phyloP scores from a whole-genome alignment of 2,888 invertebrate genomes.

The Elaeidobius kamerunicus region DNA sequence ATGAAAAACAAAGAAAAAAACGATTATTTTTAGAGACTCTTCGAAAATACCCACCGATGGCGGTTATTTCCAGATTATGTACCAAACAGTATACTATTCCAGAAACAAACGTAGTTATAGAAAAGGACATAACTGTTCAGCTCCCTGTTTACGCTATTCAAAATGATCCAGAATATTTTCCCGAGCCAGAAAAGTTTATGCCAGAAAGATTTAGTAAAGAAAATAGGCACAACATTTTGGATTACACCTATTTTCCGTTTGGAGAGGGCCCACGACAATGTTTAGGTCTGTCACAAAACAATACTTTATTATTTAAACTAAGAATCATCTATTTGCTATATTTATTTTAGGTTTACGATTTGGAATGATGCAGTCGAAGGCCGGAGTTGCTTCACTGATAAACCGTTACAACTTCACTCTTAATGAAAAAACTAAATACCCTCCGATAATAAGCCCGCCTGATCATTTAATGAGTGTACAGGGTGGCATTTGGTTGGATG shows the following conservation, averaged over 20 bases:
- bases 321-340: neutral
- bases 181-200: conserved; percentile 47
- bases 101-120: conserved; percentile 12
- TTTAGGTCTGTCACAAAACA: conserved; percentile 10
- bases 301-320: neutral
- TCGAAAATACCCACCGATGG: conserved; percentile 20
- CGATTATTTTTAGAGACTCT: conserved; percentile 18
- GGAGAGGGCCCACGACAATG: conserved; percentile 26
- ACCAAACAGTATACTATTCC: conserved; percentile 18
- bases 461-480: too few species aligned
- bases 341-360: conserved; percentile 25
- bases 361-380: conserved; percentile 27
- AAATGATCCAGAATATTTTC: conserved; percentile 44
- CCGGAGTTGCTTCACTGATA: conserved; percentile 20
- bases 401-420: conserved; percentile 18
- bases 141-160: conserved; percentile 39
- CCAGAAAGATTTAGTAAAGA: conserved; percentile 44
- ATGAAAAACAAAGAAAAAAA: neutral
- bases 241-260: conserved; percentile 20
- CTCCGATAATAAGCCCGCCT: conserved; percentile 18
- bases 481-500: conserved; percentile 27
- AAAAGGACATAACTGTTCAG: conserved; percentile 6
- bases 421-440: conserved; percentile 18
- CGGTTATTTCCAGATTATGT: conserved; percentile 8
- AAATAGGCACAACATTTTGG: conserved; percentile 12